Evolutionary conservation across 2,888 invertebrate genomes (phyloP), one percentile per base, ranked within the genome.

Genomic region (Teleiodes luculella): DNA sequence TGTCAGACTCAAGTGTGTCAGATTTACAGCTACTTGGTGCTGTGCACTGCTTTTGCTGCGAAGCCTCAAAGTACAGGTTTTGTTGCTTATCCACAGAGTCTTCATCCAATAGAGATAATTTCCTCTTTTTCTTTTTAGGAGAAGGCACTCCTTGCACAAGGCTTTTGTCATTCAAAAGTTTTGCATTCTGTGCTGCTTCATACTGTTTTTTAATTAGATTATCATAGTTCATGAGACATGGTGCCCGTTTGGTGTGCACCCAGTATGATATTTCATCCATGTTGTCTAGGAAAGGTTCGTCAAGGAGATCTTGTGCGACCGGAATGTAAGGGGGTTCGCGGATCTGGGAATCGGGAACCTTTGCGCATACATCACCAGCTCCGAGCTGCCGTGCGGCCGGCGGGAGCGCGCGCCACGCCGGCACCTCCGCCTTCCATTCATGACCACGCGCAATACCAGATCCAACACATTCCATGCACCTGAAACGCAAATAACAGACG

Each of bases 181-280:
- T 81, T 10, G 81, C 78, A 62, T 74, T 70, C 36, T 78, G 76
- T 30, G 76, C 74, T 62, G 73, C 70, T 55, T 74, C 77, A 58
- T 61, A 66, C 56, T 74, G 76, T 55, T 74, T 80, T 57, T 77
- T 83, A 35, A 75, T 65, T 35, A 72, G 62, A 65, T 77, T 81
- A 46, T 87, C 85, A 74, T 82, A 84, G 64, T 78, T 79, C 64
- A 80, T 78, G 36, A 89, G 82, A 74, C 89, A 90, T 0, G 90
- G 90, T 11, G 90, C 85, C 66, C 85, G 73, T 59, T 84, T 84
- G 1, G 90, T 88, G 61, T 78, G 75, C 30, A 90, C 76, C 90
- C 90, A 90, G 62, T 79, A 88, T 1, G 81, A 70, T 71, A 90
- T 89, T 67, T 89, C 89, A 59, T 89, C 88, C 84, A 88, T 87